Percentiles rank a stretch among this genome's conserved stretches.
Conservation (phyloP, 2,888 invertebrate species). For the Plagodis dolabraria region DNA sequence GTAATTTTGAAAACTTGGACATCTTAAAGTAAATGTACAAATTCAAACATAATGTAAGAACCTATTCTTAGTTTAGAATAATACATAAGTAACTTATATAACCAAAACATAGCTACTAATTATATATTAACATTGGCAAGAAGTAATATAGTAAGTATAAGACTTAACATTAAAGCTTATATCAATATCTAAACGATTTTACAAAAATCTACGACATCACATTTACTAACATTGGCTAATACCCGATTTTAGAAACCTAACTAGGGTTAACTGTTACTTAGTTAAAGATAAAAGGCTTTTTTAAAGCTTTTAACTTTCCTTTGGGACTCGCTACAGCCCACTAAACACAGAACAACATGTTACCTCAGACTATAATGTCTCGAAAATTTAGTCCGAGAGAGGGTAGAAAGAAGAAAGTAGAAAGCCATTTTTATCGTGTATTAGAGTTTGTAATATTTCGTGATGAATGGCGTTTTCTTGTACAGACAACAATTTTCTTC, state of each 20-base stretch:
- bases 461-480: too few species aligned
- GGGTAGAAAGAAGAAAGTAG: background rate
- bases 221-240: slow-evolving; percentile 58
- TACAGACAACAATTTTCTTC: too few species aligned
- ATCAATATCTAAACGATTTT: slow-evolving; percentile 52
- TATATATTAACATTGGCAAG: slow-evolving; percentile 13
- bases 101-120: too few species aligned
- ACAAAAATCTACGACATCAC: slow-evolving; percentile 71
- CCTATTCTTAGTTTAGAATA: too few species aligned
- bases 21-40: too few species aligned
- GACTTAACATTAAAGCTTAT: slow-evolving; percentile 46
- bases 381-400: slow-evolving; percentile 2
- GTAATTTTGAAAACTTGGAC: too few species aligned
- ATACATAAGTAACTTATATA: too few species aligned
- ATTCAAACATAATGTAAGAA: too few species aligned
- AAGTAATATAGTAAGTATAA: slow-evolving; percentile 9
- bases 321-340: slow-evolving; percentile 19
- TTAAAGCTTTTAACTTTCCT: slow-evolving; percentile 36
- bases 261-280: slow-evolving; percentile 29
- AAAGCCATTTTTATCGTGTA: too few species aligned
- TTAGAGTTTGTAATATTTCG: too few species aligned
- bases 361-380: slow-evolving; percentile 18
- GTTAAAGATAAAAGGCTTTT: slow-evolving; percentile 35
- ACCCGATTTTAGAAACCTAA: slow-evolving; percentile 47
- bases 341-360: slow-evolving; percentile 20